Evolutionary conservation across 1,140 invertebrate species (phyloP), one percentile per base, ranked within the genome.

Genomic region (Papilio dardanus): DNA sequence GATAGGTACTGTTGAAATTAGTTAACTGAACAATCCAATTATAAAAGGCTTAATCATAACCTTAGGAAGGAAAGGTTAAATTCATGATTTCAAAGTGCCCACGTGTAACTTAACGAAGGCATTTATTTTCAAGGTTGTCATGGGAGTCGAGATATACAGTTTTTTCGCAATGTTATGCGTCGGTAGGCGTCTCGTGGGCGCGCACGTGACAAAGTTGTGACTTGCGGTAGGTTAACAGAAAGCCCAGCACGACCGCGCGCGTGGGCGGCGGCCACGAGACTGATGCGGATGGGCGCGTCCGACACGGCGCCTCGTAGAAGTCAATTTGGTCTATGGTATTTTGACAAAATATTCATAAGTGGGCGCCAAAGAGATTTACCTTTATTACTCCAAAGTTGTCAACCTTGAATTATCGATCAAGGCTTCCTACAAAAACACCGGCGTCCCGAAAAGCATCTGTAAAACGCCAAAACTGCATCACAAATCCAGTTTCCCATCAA

Each of bases 131-230:
- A 93, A 93, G 91, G 90, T 90, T 89, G 79, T 76, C 79, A 79
- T 83, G 81, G 83, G 83, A 89, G 84, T 87, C 85, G 86, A 78
- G 82, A 88, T 86, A 87, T 88, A 88, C 85, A 81, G 81, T 89
- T 92, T 91, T 93, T 93, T 93, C 85, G 90, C 91, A 93, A 92
- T 83, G 84, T 86, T 87, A 86, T 91, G 85, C 78, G 83, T 77
- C 76, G 80, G 91, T 91, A 87, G 90, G 90, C 86, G 90, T 88
- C 77, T 83, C 75, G 91, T 93, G 91, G 91, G 91, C 89, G 91
- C 86, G 87, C 91, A 93, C 90, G 91, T 92, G 91, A 91, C 83
- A 80, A 84, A 81, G 81, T 54, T 81, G 83, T 87, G 82, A 80
- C 80, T 85, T 85, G 69, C 81, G 21, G 83, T 78, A 67, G 81